Base-by-base conservation (phyloP, 2,113 vertebrate genomes). In the Perca fluviatilis region DNA sequence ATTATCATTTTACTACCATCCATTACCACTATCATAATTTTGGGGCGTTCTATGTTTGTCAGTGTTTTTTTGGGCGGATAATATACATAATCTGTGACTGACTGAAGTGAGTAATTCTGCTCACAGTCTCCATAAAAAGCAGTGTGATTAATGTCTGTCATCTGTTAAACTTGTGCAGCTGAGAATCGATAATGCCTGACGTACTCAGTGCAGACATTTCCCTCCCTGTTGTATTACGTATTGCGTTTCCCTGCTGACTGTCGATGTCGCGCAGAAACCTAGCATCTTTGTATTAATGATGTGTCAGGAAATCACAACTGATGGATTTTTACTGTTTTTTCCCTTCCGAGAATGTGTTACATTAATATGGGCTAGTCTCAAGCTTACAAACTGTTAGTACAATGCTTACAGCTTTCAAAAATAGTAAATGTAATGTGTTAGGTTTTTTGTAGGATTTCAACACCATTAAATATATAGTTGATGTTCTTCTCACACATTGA, bases 141-240 rank as follows among this genome's bases (percentile, higher is more conserved):
- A 30, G 3, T 3, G 65, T 88, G 87, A 94, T 88, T 79, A 87
- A 93, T 92, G 84, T 77, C 80, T 69, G 73, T 87, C 82, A 88
- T 87, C 89, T 86, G 64, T 89, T 86, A 79, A 89, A 88, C 76
- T 74, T 89, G 47, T 64, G 76, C 56, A 68, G 74, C 82, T 21
- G 79, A 51, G 73, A 91, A 93, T 94, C 91, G 30, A 92, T 94
- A 87, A 74, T 25, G 75, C 46, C 79, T 82, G 89, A 88, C 77
- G 77, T 64, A 90, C 88, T 88, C 86, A 61, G 82, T 53, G 71
- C 74, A 82, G 73, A 85, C 86, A 79, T 88, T 91, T 79, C 84
- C 81, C 89, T 85, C 83, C 69, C 77, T 46, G 63, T 85, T 80
- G 80, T 68, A 71, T 82, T 79, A 74, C 71, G 69, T 70, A 76